These are phyloP conservation scores for Synaphobranchus kaupii DNA, from an alignment of 2,797 vertebrate species.

Conservation along the genomic window DNA sequence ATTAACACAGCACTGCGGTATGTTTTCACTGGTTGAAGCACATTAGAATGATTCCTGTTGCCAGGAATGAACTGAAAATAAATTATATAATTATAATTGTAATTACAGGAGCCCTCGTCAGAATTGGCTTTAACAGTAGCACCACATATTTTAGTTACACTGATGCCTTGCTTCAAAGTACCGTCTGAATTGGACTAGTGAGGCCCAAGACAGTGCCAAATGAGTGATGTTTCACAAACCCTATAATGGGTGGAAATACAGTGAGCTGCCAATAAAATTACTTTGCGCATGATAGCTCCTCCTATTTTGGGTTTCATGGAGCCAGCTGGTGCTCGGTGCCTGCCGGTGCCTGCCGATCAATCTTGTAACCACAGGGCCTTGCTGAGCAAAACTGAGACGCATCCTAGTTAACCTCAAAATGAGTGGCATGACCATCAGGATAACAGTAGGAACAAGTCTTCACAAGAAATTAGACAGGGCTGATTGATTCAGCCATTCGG, in stretches of 20 bases:
- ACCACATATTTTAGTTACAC: neutral
- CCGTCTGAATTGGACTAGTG: neutral
- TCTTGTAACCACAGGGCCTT: neutral
- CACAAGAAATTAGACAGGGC: no score
- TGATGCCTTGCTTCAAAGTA: neutral
- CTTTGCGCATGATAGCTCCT: neutral
- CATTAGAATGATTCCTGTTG: constrained; percentile 4
- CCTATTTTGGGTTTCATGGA: neutral
- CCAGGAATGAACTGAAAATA: constrained; percentile 15
- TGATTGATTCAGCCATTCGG: no score
- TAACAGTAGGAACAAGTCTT: neutral
- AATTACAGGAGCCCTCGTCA: neutral
- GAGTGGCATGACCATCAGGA: neutral
- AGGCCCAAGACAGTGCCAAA: neutral
- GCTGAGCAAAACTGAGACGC: no score
- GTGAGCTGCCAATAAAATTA: neutral
- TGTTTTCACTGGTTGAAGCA: neutral
- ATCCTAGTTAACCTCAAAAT: neutral
- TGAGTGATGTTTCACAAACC: neutral
- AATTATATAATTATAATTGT: constrained; percentile 17
- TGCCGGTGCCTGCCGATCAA: neutral
- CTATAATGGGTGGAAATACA: neutral
- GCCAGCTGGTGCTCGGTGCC: neutral
- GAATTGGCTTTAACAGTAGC: neutral
- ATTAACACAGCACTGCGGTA: neutral